phyloP scores from a whole-genome alignment of 23 tunicate species.

The Styela clava region DNA sequence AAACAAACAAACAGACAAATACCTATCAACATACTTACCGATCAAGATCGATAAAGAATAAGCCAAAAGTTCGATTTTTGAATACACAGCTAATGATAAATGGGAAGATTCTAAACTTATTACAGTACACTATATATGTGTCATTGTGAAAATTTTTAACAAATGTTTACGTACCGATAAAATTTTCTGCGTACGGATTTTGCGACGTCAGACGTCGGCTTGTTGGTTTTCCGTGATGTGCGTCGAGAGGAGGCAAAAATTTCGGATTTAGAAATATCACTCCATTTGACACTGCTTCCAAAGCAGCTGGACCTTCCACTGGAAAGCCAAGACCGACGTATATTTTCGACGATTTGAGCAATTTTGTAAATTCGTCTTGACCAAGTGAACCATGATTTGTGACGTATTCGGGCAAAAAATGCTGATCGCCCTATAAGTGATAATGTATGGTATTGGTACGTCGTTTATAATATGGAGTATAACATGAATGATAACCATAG shows the following conservation, averaged over 20 bases:
- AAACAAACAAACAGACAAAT: no score
- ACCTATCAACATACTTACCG: no score
- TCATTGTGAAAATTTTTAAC: no score
- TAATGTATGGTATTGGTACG: no score
- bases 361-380: conserved; percentile 40
- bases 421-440: neutral
- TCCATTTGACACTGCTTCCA: conserved; percentile 93
- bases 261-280: conserved; percentile 78
- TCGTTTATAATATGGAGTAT: no score
- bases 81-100: no score
- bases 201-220: conserved; percentile 72
- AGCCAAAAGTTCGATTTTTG: no score
- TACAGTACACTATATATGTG: no score
- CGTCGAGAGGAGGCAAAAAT: conserved; percentile 45
- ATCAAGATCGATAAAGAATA: no score
- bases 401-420: conserved; percentile 48
- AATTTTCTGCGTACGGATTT: conserved; percentile 73
- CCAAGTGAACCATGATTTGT: conserved; percentile 75
- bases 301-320: conserved; percentile 93
- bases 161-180: conserved; percentile 46
- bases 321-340: conserved; percentile 89
- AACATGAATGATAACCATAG: no score
- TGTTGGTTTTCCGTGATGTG: conserved; percentile 61
- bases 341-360: conserved; percentile 42
- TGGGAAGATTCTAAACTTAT: no score